Evolutionary conservation across 2,797 vertebrate species (phyloP), one percentile per base, ranked within the genome.

Genomic region (Odontamblyopus lacepedii): DNA sequence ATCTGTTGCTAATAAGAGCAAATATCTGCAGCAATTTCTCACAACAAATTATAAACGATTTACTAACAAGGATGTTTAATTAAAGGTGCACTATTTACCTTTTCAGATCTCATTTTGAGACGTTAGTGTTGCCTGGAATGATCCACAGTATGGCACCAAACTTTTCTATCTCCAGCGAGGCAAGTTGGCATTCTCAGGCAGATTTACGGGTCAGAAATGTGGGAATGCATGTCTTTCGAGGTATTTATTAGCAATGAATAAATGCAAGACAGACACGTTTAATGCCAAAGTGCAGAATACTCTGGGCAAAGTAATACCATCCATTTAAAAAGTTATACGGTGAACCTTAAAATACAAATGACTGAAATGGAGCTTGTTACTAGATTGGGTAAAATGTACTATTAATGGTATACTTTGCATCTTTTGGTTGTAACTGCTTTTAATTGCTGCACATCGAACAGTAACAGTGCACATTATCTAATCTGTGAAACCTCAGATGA

Each of bases 401-500:
- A 35, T 38, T 38, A 9, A 38, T 5, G 44, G 4, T 48, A 15
- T 48, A 4, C 15, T 48, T 53, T 18, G 51, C 18, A 55, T 9
- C 53, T 55, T 7, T 23, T n/a, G 3, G 53, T 55, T 23, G 53
- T 23, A 23, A n/a, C 53, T 55, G 19, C 19, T 55, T 6, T 51
- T 55, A 19, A 56, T 26, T 57, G 12, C 55, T 26, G 23, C 23
- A 57, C 26, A 60, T 67, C 51, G 51, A 61, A 4, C 12, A 16
- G 44, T 15, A 48, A 48, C 12, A 48, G 1, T 15, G 13, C 4
- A 48, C 44, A 48, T 48, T 48, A 48, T 48, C 13, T 13, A 48
- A 48, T 48, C 44, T 4, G 4, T 6, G 65, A 79, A 60, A 72
- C 75, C 71, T 80, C 57, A 71, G 71, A 71, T 63, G 55, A 72